Evolutionary conservation across 1,140 invertebrate species (phyloP).

Genomic region (Megathymus violae): DNA sequence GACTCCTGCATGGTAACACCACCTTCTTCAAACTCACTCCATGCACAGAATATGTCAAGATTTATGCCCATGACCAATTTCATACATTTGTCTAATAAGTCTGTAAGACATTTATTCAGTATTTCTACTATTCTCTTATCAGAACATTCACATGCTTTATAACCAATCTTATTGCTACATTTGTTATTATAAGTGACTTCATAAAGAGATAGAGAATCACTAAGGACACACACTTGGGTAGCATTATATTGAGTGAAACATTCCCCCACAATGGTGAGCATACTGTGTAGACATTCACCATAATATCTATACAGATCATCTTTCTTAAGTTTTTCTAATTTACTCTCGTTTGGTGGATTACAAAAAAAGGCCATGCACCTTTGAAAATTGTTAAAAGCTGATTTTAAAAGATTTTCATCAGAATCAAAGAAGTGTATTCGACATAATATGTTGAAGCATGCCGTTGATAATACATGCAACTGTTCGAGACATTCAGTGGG

Average conservation of each 20-base stretch:
- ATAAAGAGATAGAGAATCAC: slow-evolving; percentile 52
- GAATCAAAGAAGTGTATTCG: slow-evolving; percentile 59
- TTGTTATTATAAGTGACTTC: slow-evolving; percentile 55
- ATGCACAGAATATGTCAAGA: slow-evolving; percentile 75
- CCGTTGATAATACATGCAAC: slow-evolving; percentile 51
- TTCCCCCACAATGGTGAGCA: slow-evolving; percentile 49
- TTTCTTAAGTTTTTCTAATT: slow-evolving; percentile 52
- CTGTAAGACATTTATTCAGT: slow-evolving; percentile 54
- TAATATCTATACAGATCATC: slow-evolving; percentile 65
- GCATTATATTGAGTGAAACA: slow-evolving; percentile 51
- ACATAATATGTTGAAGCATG: slow-evolving; percentile 58
- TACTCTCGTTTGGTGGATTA: slow-evolving; percentile 60
- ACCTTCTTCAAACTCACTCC: slow-evolving; percentile 74
- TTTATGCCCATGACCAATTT: slow-evolving; percentile 67
- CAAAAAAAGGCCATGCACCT: slow-evolving; percentile 60
- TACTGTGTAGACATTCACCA: slow-evolving; percentile 53
- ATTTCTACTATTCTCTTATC: slow-evolving; percentile 49
- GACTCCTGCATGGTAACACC: slow-evolving; percentile 65
- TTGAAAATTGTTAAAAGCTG: slow-evolving; percentile 55
- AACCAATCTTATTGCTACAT: slow-evolving; percentile 20
- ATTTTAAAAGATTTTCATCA: slow-evolving; percentile 44
- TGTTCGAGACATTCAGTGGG: slow-evolving; percentile 56
- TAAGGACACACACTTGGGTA: slow-evolving; percentile 43
- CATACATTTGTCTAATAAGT: slow-evolving; percentile 60
- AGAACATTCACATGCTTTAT: slow-evolving; percentile 44